phyloP scores from a whole-genome alignment of 2,113 vertebrate species.

The Mormoops blainvillei region DNA sequence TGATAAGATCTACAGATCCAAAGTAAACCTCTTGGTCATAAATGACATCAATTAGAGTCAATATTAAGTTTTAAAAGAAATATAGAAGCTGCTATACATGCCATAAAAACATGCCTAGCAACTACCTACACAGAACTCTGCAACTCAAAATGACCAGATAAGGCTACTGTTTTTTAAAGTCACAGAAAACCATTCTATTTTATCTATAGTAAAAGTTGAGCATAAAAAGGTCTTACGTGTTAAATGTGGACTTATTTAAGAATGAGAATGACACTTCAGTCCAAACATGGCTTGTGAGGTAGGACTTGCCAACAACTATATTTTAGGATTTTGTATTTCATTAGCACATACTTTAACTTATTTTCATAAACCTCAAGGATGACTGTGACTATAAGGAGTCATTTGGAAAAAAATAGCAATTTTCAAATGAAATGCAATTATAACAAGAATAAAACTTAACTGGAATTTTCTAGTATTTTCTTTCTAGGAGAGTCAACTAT shows the following conservation, averaged over 20 bases:
- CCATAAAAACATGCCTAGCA: neutral
- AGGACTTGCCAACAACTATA: neutral
- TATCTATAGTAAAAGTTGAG: neutral
- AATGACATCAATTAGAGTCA: neutral
- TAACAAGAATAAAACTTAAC: constrained; percentile 2
- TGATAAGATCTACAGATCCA: neutral
- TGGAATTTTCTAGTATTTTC: neutral
- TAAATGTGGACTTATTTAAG: neutral
- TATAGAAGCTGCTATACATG: neutral
- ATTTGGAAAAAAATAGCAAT: neutral
- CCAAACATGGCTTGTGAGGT: neutral
- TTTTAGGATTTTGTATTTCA: constrained; percentile 24
- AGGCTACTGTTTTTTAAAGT: neutral
- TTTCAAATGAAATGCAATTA: constrained; percentile 28
- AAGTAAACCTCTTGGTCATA: constrained; percentile 2
- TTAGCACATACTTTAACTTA: neutral
- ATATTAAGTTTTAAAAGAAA: constrained; percentile 28
- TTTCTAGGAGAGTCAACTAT: constrained; percentile 19
- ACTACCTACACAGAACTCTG: neutral
- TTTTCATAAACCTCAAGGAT: neutral
- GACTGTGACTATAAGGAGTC: neutral
- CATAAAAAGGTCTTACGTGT: neutral
- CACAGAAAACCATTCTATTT: neutral
- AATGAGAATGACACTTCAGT: constrained; percentile 11
- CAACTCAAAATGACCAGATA: neutral